phyloP scores from a whole-genome alignment of 2,888 invertebrate species.

The Elmis aenea region DNA sequence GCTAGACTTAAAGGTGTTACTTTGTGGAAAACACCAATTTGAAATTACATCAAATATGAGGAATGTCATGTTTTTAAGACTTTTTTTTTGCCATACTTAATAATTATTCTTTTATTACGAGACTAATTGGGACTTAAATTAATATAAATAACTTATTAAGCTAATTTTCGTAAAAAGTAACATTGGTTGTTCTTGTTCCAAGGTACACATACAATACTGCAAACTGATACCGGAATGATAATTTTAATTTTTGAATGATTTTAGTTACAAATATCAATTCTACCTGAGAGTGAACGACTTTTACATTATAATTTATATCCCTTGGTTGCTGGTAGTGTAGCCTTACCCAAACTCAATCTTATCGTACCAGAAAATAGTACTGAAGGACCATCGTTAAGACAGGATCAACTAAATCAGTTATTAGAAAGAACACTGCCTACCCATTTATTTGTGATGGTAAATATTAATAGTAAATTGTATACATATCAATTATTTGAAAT shows the following conservation, averaged over 20 bases:
- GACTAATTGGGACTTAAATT: no score
- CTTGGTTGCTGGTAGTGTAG: constrained; percentile 67
- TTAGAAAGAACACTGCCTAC: constrained; percentile 58
- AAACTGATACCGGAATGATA: no score
- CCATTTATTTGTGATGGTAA: constrained; percentile 63
- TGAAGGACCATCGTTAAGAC: constrained; percentile 43
- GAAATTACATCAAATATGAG: no score
- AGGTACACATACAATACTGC: no score
- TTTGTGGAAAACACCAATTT: no score
- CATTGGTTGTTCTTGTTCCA: no score
- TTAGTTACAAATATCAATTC: constrained; percentile 51
- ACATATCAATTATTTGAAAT: neutral
- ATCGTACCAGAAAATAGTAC: constrained; percentile 46
- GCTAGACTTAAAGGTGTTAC: no score
- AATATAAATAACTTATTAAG: no score
- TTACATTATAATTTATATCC: constrained; percentile 78
- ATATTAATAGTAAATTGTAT: constrained; percentile 16
- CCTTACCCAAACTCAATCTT: constrained; percentile 59
- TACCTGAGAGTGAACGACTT: constrained; percentile 58
- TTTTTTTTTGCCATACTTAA: no score
- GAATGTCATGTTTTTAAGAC: no score
- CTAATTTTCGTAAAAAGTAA: no score
- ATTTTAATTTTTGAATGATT: constrained; percentile 17
- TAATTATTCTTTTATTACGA: no score
- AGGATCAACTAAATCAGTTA: constrained; percentile 51